Evolutionary conservation across 2,113 vertebrate genomes (phyloP).

Genomic region (Himantopus leucocephalus): DNA sequence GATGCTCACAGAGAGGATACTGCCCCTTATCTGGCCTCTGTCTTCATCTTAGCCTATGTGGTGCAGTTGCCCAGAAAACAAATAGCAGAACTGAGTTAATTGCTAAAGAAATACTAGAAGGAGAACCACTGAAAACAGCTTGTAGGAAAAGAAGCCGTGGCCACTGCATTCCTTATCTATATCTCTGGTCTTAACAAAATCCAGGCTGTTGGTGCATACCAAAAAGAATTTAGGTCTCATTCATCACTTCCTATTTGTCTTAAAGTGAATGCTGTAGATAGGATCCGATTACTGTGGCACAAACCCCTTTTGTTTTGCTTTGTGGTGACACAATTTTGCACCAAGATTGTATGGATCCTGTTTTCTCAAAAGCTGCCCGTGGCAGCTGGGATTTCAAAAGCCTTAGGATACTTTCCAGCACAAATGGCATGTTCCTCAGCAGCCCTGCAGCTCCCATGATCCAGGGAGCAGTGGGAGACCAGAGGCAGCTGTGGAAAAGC

Average conservation of each 20-base stretch:
- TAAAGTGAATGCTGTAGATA: constrained; percentile 17
- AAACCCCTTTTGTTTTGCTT: constrained; percentile 18
- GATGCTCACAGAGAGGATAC: background rate
- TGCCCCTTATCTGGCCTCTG: background rate
- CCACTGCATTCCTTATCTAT: background rate
- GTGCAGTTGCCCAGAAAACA: background rate
- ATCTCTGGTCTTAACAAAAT: background rate
- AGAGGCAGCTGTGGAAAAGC: constrained; percentile 1
- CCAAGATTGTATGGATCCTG: background rate
- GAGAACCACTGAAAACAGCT: background rate
- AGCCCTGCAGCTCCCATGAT: background rate
- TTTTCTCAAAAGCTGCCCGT: constrained; percentile 36
- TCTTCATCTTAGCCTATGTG: background rate
- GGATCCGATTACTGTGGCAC: constrained; percentile 11
- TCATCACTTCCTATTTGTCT: constrained; percentile 56
- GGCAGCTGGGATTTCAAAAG: constrained; percentile 51
- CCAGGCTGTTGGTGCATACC: constrained; percentile 20
- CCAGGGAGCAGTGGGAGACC: background rate
- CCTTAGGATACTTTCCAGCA: constrained; percentile 48
- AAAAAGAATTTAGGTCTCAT: constrained; percentile 13
- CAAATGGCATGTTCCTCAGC: constrained; percentile 20
- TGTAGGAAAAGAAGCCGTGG: background rate
- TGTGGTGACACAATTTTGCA: constrained; percentile 14
- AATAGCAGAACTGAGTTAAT: background rate
- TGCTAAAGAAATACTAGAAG: background rate